These are phyloP conservation scores for Cebuella pygmaea DNA, from an alignment of 2,797 vertebrate species.

Conservation along the genomic window DNA sequence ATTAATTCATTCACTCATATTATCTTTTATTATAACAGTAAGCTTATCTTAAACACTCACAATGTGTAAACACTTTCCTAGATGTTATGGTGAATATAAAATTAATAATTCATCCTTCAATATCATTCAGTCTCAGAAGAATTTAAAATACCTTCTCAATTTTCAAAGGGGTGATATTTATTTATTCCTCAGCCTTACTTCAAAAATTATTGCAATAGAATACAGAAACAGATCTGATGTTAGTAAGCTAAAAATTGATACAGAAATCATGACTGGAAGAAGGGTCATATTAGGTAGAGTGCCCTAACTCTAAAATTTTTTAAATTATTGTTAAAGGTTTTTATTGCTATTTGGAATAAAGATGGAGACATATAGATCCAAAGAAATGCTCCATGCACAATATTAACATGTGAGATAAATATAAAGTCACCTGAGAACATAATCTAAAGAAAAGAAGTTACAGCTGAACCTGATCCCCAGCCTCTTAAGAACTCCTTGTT, in stretches of 20 bases:
- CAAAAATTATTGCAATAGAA: background rate
- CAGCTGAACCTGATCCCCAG: background rate
- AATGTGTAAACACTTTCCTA: background rate
- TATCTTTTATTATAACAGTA: background rate
- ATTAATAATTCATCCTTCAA: background rate
- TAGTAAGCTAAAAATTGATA: background rate
- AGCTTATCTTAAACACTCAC: background rate
- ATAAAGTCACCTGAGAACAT: background rate
- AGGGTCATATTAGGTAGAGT: background rate
- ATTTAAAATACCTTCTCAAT: background rate
- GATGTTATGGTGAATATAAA: background rate
- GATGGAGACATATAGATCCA: background rate
- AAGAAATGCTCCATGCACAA: background rate
- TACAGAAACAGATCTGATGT: background rate
- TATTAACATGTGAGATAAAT: background rate
- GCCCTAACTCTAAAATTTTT: background rate
- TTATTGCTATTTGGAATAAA: background rate
- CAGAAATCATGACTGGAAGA: background rate
- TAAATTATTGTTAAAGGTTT: background rate
- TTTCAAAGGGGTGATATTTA: background rate
- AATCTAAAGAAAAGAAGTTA: background rate
- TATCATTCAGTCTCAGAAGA: background rate
- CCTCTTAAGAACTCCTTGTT: background rate
- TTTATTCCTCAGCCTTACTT: background rate
- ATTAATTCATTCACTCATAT: background rate